Evolutionary conservation across 2,888 invertebrate genomes (phyloP), one percentile per base, ranked within the genome.

Genomic region (Octonoba sinensis): DNA sequence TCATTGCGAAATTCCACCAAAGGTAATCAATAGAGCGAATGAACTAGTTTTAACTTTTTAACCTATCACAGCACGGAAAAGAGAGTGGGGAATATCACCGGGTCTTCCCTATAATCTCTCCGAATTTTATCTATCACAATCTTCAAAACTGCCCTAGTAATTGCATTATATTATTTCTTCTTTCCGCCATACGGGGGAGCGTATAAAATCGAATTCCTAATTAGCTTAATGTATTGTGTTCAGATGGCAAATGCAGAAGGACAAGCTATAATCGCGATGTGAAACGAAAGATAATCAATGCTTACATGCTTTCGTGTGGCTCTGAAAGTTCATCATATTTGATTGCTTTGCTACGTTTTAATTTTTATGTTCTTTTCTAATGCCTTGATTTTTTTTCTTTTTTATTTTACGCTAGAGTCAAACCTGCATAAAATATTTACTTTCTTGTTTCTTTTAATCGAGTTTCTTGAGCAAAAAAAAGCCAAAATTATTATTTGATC

Each of bases 151-250:
- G 36, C 49, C 56, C 36, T 20, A 56, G 70, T 70, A 77, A 78
- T 78, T 78, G 71, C 66, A 71, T 78, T 78, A 71, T 18, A 78
- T 70, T 44, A 71, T 66, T 65, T 59, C 59, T 71, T 65, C 56
- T n/a, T 24, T 51, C 24, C 76, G 27, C 46, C 22, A 51, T 59
- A 44, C 56, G n/a, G 56, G 60, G 56, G 67, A 56, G 51, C 65
- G 70, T 64, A 70, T 71, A 71, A 71, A 78, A 71, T 78, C 71
- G 77, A 78, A 78, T 78, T 66, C 49, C 71, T 78, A 78, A 78
- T 78, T 78, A 78, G 77, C 71, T 57, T 78, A 77, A 70, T 77
- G 77, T 70, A 62, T 70, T 71, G 65, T 57, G 57, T 71, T 54
- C 62, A 44, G 62, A 64, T 36, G 66, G 16, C 47, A 71, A 72